These are phyloP conservation scores for Magallana nippona DNA, from an alignment of 2,888 invertebrate genomes.

Conservation along the genomic window DNA sequence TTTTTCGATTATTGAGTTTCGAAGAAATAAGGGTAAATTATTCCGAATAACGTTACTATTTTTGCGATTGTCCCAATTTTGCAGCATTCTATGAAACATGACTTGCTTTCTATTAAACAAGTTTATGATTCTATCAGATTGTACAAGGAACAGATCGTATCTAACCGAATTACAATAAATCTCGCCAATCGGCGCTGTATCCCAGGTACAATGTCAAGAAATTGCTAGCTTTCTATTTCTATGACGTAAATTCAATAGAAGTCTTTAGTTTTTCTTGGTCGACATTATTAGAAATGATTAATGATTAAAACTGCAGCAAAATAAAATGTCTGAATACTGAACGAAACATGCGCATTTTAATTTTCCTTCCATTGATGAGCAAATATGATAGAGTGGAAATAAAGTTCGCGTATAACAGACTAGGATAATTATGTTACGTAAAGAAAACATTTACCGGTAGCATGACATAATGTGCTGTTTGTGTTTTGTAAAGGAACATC, in stretches of 20 bases:
- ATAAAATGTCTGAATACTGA: neutral
- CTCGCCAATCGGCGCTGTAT: neutral
- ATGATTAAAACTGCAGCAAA: neutral
- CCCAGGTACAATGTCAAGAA: neutral
- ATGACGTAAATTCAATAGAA: neutral
- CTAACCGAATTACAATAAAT: neutral
- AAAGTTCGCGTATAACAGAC: too few relatives aligned
- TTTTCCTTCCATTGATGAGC: neutral
- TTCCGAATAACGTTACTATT: too few relatives aligned
- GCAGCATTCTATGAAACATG: too few relatives aligned
- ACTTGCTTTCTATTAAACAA: too few relatives aligned
- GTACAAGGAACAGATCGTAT: neutral
- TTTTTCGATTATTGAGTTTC: too few relatives aligned
- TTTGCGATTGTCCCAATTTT: too few relatives aligned
- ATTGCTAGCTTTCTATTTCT: neutral
- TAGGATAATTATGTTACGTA: too few relatives aligned
- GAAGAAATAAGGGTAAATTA: too few relatives aligned
- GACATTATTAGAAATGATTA: neutral
- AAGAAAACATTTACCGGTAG: too few relatives aligned
- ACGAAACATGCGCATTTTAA: neutral
- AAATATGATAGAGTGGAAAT: too few relatives aligned
- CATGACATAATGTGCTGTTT: too few relatives aligned
- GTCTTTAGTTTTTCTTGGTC: constrained; percentile 7
- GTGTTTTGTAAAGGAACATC: too few relatives aligned
- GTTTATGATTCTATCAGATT: constrained; percentile 9